phyloP scores from a whole-genome alignment of 2,797 vertebrate species.

The Caiman crocodilus region DNA sequence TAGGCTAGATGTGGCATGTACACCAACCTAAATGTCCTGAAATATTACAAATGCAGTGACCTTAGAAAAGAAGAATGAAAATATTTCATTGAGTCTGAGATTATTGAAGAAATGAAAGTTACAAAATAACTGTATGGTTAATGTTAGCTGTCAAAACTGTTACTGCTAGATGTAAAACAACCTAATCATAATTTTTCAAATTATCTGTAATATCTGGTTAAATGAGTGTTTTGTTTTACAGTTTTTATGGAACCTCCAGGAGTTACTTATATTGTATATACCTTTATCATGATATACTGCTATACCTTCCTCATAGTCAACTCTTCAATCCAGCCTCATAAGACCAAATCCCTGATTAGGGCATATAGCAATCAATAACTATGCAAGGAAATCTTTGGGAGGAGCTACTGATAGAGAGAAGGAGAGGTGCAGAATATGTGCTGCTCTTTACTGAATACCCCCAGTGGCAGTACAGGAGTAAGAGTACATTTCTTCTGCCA shows the following conservation, averaged over 20 bases:
- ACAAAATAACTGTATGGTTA: not conserved
- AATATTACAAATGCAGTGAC: not conserved
- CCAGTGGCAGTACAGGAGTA: not conserved
- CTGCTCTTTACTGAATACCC: not conserved
- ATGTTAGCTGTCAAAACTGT: not conserved
- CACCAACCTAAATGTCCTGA: not conserved
- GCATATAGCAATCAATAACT: not conserved
- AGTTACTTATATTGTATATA: not conserved
- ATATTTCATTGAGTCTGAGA: constrained; percentile 7
- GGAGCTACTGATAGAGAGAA: not conserved
- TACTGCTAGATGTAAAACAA: constrained; percentile 5
- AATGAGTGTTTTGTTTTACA: not conserved
- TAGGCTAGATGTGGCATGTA: constrained; percentile 1
- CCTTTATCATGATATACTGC: not conserved
- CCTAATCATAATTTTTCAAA: not conserved
- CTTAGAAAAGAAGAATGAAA: not conserved
- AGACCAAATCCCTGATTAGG: not conserved
- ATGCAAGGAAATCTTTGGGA: not conserved
- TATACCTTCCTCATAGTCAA: not conserved
- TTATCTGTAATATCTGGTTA: not conserved
- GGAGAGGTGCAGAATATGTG: not conserved
- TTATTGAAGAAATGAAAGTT: not conserved
- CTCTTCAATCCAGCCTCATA: not conserved
- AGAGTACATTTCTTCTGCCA: not conserved
- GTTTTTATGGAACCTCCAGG: not conserved